Conservation (phyloP, 2,888 invertebrate species). For the Thymelicus lineola region DNA sequence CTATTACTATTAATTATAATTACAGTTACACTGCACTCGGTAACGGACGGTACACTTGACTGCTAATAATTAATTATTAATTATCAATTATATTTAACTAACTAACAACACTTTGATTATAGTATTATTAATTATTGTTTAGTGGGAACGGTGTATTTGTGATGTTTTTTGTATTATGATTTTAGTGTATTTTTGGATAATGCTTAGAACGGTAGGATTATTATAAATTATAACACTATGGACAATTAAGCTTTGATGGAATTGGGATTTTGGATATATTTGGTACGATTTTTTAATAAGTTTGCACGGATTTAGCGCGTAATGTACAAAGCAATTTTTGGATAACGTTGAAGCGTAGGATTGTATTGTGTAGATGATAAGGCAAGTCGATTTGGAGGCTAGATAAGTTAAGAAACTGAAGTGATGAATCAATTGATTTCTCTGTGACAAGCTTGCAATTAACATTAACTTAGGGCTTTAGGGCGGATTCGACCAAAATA, state of each 20-base stretch:
- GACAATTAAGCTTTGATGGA: conserved; percentile 15
- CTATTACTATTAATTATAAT: conserved; percentile 26
- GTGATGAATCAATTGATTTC: not conserved
- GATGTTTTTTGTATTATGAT: conserved; percentile 6
- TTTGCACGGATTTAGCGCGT: conserved; percentile 11
- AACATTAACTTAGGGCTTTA: not conserved
- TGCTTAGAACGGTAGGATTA: conserved; percentile 3
- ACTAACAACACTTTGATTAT: conserved; percentile 6
- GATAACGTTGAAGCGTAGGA: conserved; percentile 4
- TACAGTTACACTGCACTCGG: conserved; percentile 31
- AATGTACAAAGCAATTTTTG: conserved; percentile 16
- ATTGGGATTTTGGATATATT: conserved; percentile 8
- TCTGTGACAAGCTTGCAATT: not conserved
- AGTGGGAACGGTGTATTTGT: conserved; percentile 7
- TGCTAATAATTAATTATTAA: conserved; percentile 23
- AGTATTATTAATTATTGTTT: conserved; percentile 13
- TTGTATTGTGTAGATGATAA: not conserved
- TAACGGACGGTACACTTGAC: conserved; percentile 29
- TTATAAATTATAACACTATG: not conserved
- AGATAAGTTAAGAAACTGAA: not conserved
- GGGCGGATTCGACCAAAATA: too few relatives aligned
- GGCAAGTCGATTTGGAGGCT: not conserved
- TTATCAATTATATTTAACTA: conserved; percentile 20
- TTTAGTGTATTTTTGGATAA: conserved; percentile 13
- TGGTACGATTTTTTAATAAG: not conserved